These are phyloP conservation scores for Mungos mungo DNA, from an alignment of 2,113 vertebrate genomes.

Conservation along the genomic window DNA sequence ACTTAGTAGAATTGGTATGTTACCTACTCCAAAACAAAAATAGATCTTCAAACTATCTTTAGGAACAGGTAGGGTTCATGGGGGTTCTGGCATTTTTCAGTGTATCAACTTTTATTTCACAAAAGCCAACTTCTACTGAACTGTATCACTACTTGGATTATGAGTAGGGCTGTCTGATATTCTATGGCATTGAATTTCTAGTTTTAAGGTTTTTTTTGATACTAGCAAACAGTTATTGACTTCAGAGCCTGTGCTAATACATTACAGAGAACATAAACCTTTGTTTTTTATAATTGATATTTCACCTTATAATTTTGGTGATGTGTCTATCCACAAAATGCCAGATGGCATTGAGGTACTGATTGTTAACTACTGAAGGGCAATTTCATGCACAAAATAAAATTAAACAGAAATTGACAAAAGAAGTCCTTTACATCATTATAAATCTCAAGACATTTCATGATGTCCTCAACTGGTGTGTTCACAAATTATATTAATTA, in stretches of 20 bases:
- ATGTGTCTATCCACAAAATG: slow-evolving; percentile 13
- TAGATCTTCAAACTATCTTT: not conserved
- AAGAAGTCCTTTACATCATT: not conserved
- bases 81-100: not conserved
- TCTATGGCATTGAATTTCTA: not conserved
- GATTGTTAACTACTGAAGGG: not conserved
- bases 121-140: not conserved
- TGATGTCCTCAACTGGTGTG: not conserved
- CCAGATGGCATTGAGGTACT: not conserved
- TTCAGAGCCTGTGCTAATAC: not conserved
- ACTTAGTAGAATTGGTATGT: not conserved
- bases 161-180: not conserved
- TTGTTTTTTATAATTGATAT: not conserved
- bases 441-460: not conserved
- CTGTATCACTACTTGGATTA: not conserved
- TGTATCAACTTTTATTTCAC: not conserved
- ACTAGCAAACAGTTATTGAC: not conserved
- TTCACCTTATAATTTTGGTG: slow-evolving; percentile 45
- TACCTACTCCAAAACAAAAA: not conserved
- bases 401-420: slow-evolving; percentile 33
- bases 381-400: not conserved
- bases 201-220: not conserved
- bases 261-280: slow-evolving; percentile 17
- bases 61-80: not conserved
- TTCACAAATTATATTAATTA: not conserved